Conservation (phyloP, 2,113 vertebrate genomes). For the Paracanthobrama guichenoti region DNA sequence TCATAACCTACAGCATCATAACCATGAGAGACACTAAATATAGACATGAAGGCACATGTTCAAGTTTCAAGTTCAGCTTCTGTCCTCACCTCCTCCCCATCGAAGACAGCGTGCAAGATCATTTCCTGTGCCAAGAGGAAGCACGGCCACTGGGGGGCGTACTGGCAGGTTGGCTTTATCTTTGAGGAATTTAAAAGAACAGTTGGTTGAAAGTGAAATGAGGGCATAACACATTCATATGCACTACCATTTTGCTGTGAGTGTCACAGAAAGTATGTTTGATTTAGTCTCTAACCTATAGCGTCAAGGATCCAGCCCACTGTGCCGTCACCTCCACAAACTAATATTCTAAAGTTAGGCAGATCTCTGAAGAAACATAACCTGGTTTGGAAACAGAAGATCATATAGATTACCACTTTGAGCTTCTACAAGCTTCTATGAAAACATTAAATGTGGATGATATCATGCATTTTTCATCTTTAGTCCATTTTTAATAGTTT, state of each 20-base stretch:
- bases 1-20: slow-evolving; percentile 81
- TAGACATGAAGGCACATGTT: not conserved
- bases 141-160: slow-evolving; percentile 86
- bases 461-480: not conserved
- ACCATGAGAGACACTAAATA: not conserved
- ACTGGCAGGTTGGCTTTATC: slow-evolving; percentile 82
- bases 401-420: not conserved
- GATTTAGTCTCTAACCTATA: slow-evolving; percentile 74
- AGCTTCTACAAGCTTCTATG: not conserved
- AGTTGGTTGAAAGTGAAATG: not conserved
- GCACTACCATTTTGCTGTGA: not conserved
- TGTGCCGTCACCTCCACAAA: slow-evolving; percentile 91
- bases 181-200: slow-evolving; percentile 58
- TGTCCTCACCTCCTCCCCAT: slow-evolving; percentile 89
- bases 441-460: not conserved
- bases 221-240: not conserved
- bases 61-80: not conserved
- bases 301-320: slow-evolving; percentile 92
- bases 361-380: slow-evolving; percentile 86
- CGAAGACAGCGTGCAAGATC: slow-evolving; percentile 90
- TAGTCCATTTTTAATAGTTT: not conserved
- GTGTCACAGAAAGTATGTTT: not conserved
- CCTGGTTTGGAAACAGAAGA: slow-evolving; percentile 63
- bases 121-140: slow-evolving; percentile 92
- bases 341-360: slow-evolving; percentile 81